phyloP scores from a whole-genome alignment of 2,888 invertebrate genomes.

The Macrophya alboannulata region DNA sequence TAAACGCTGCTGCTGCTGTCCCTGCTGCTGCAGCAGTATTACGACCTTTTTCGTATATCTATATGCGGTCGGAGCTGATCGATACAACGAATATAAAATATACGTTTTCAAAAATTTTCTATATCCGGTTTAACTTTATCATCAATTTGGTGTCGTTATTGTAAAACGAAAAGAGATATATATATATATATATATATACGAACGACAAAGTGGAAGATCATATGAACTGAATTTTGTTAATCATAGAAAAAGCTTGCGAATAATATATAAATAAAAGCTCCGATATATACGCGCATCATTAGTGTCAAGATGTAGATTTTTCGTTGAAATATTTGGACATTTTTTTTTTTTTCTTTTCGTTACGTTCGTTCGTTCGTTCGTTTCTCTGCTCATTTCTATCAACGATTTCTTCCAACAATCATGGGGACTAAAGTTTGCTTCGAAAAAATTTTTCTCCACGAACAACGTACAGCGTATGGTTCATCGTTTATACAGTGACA shows the following conservation, averaged over 20 bases:
- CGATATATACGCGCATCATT: background rate
- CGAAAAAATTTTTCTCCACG: background rate
- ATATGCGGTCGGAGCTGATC: background rate
- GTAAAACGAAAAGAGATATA: too few species aligned
- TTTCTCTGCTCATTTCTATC: background rate
- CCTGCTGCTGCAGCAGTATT: background rate
- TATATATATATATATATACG: too few species aligned
- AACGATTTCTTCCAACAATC: background rate
- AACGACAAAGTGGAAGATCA: too few species aligned
- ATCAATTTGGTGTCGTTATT: too few species aligned
- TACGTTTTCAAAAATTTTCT: background rate
- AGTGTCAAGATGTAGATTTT: slow-evolving; percentile 30
- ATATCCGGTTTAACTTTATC: too few species aligned
- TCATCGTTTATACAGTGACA: background rate
- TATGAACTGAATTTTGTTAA: too few species aligned
- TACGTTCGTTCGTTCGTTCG: background rate
- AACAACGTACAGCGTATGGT: background rate
- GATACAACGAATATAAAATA: slow-evolving; percentile 10
- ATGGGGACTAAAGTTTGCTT: background rate
- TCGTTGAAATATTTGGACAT: background rate
- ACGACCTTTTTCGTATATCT: background rate
- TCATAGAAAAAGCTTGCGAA: too few species aligned
- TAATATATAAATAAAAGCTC: background rate
- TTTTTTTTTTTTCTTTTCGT: slow-evolving; percentile 26
- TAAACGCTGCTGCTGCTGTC: too few species aligned